Conservation (phyloP, 2,113 vertebrate genomes). For the Pomatostomus ruficeps region DNA sequence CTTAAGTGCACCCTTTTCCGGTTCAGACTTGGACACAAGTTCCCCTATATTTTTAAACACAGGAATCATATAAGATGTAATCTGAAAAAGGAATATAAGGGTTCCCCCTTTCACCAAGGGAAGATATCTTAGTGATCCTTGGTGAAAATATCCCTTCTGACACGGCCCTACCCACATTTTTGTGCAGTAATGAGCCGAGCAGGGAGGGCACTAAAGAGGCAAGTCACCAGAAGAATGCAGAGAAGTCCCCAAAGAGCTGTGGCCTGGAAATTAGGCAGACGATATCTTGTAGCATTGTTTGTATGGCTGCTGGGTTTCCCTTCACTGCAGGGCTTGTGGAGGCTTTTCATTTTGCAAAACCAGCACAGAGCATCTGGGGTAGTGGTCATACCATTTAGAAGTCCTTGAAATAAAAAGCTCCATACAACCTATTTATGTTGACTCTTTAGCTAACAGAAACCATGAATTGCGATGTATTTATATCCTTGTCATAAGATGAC, state of each 20-base stretch:
- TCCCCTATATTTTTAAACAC: not conserved
- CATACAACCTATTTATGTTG: not conserved
- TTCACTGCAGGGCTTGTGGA: not conserved
- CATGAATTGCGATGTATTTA: not conserved
- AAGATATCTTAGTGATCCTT: not conserved
- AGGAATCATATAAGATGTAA: not conserved
- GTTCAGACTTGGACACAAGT: not conserved
- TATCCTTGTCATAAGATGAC: not conserved
- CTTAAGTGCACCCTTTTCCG: not conserved
- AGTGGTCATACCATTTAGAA: not conserved
- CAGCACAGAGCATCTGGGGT: not conserved
- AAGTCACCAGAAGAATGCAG: slow-evolving; percentile 9
- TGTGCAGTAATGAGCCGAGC: not conserved
- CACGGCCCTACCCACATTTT: not conserved
- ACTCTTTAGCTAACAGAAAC: not conserved
- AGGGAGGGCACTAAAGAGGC: not conserved
- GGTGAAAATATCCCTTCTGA: not conserved
- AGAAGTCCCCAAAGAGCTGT: not conserved
- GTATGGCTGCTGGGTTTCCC: not conserved
- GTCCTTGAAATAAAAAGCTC: not conserved
- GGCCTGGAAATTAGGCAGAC: not conserved
- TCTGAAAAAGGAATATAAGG: not conserved
- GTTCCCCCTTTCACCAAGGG: not conserved
- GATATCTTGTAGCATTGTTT: not conserved
- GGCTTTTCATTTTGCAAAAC: not conserved